These are phyloP conservation scores for Cataglyphis livida DNA, from an alignment of 2,888 invertebrate species.

Conservation along the genomic window DNA sequence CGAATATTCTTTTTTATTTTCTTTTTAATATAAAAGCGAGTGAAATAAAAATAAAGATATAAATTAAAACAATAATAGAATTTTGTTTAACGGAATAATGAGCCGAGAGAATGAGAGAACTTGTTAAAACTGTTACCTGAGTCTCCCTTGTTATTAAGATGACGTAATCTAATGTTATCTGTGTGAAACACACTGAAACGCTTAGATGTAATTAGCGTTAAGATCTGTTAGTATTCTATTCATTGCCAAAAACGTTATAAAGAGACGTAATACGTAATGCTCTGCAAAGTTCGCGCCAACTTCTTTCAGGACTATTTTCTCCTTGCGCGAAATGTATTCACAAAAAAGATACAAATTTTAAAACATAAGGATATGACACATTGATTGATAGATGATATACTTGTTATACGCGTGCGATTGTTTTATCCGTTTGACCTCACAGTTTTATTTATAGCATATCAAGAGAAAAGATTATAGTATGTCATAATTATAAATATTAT, in stretches of 20 bases:
- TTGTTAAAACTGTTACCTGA: constrained; percentile 79
- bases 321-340: constrained; percentile 58
- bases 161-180: constrained; percentile 61
- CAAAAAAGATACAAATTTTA: background rate
- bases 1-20: background rate
- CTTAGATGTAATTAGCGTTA: constrained; percentile 63
- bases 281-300: constrained; percentile 53
- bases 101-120: constrained; percentile 55
- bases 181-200: constrained; percentile 45
- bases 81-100: constrained; percentile 45
- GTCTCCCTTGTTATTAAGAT: constrained; percentile 67
- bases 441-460: background rate
- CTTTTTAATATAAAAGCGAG: constrained; percentile 21
- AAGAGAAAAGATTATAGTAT: background rate
- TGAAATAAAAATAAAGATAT: background rate
- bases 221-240: constrained; percentile 60
- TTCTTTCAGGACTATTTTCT: constrained; percentile 65
- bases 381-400: constrained; percentile 47
- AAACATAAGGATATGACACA: constrained; percentile 1
- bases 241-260: constrained; percentile 64
- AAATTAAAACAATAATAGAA: background rate
- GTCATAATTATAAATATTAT: constrained; percentile 8
- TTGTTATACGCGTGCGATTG: constrained; percentile 2
- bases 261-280: constrained; percentile 64
- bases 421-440: constrained; percentile 2